These are phyloP conservation scores for Chaetorhynchus papuensis DNA, from an alignment of 2,113 vertebrate genomes.

Conservation along the genomic window DNA sequence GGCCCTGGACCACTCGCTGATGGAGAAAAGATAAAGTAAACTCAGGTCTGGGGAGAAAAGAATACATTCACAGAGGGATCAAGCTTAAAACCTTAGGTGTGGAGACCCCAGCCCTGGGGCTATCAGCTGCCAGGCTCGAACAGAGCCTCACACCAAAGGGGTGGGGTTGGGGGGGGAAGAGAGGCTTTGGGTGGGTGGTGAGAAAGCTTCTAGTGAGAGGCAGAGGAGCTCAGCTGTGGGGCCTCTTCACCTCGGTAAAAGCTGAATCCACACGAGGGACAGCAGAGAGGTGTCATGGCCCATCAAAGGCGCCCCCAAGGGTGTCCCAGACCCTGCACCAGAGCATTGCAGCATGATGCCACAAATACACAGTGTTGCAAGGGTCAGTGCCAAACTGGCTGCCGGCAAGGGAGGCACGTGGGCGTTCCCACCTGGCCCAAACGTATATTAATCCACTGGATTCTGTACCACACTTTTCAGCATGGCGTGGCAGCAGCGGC, in stretches of 20 bases:
- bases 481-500: neutral
- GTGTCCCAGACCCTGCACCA: neutral
- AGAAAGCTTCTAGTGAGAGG: neutral
- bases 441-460: no score
- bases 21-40: neutral
- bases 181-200: neutral
- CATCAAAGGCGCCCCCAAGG: neutral
- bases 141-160: neutral
- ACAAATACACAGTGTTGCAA: neutral
- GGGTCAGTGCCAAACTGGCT: neutral
- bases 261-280: neutral
- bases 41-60: neutral
- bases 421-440: neutral
- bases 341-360: neutral
- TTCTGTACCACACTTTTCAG: no score
- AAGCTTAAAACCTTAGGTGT: neutral
- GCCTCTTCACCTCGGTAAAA: no score
- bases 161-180: rapidly evolving
- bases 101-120: neutral
- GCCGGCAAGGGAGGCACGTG: no score
- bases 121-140: neutral
- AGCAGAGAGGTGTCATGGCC: neutral
- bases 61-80: neutral
- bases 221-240: neutral
- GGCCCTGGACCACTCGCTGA: rapidly evolving